Percentiles rank a stretch among this genome's conserved stretches.
Evolutionary conservation across 2,797 vertebrate genomes (phyloP).

Genomic region (Ibycter americanus): DNA sequence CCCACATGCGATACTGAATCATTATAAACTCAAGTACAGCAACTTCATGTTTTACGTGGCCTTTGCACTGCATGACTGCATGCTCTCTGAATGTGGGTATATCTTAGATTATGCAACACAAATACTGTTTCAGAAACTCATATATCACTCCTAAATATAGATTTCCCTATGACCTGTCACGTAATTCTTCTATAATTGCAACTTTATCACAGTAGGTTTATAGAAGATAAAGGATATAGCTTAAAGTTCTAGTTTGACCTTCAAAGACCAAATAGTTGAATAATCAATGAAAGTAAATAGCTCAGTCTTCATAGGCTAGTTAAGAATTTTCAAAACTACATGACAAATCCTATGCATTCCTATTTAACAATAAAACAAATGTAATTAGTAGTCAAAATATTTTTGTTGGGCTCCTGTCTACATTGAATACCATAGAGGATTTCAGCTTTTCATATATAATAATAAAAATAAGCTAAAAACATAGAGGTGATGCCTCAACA

Average conservation of each 20-base stretch:
- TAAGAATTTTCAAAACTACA: background rate
- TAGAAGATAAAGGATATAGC: background rate
- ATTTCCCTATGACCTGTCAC: background rate
- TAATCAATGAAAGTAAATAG: background rate
- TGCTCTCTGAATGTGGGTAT: background rate
- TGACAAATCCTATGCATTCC: background rate
- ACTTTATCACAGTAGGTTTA: background rate
- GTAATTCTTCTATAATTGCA: background rate
- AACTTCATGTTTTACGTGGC: background rate
- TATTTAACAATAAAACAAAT: background rate
- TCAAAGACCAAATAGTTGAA: background rate
- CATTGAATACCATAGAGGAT: background rate
- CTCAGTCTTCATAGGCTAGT: background rate
- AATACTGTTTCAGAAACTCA: background rate
- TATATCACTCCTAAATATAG: background rate
- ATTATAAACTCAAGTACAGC: background rate
- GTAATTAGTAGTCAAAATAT: background rate
- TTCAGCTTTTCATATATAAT: background rate
- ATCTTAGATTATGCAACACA: background rate
- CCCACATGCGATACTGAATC: accelerated
- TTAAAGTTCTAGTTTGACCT: background rate
- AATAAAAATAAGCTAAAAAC: background rate
- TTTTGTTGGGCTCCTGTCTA: no score
- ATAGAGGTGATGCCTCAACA: background rate
- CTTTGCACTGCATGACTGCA: background rate